Evolutionary conservation across 2,797 vertebrate genomes (phyloP).

Genomic region (Rhabdophis nuchalis): DNA sequence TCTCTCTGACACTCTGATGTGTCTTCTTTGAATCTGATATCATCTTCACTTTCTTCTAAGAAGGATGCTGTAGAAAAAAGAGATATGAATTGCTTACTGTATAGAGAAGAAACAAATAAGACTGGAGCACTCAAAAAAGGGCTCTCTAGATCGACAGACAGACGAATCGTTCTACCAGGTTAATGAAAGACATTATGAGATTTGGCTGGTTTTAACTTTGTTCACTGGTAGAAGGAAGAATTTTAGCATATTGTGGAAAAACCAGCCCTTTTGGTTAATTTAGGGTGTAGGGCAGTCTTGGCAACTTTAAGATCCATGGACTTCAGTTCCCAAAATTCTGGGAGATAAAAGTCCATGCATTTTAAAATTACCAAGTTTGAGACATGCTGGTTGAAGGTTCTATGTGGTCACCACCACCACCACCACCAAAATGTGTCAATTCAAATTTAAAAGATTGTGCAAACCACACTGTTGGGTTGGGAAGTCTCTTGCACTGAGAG

Average conservation of each 20-base stretch:
- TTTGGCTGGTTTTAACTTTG: neutral
- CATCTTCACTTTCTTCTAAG: neutral
- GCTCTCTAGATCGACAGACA: neutral
- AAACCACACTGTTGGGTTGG: neutral
- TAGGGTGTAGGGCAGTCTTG: neutral
- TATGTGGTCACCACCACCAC: neutral
- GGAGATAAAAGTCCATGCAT: neutral
- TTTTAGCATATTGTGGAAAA: neutral
- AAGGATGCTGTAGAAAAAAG: neutral
- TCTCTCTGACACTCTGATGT: neutral
- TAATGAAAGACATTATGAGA: neutral
- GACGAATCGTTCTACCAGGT: neutral
- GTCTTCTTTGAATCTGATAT: neutral
- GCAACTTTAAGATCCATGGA: neutral
- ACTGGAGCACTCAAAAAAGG: neutral
- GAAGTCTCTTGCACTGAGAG: neutral
- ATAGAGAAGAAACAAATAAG: neutral
- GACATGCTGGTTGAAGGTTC: neutral
- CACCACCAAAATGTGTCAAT: neutral
- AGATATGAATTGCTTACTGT: neutral
- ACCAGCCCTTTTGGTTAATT: neutral
- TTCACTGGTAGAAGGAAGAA: neutral
- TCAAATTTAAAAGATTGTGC: neutral
- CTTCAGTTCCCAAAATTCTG: neutral
- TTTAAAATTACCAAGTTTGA: neutral